Conservation (phyloP, 2,888 invertebrate species). For the Mesodorylaimus sp. region DNA sequence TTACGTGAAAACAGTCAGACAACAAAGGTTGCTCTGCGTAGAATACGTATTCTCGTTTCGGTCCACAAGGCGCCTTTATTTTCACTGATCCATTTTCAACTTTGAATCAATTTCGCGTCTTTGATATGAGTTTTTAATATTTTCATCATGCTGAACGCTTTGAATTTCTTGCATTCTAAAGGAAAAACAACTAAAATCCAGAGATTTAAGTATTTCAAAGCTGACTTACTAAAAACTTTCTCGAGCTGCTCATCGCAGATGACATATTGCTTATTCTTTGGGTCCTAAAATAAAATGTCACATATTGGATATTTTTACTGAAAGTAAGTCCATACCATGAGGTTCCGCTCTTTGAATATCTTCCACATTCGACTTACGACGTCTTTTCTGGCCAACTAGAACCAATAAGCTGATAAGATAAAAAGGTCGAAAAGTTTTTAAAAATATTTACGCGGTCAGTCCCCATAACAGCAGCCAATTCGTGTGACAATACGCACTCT, state of each 20-base stretch:
- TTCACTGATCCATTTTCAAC: neutral
- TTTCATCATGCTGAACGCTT: slow-evolving; percentile 92
- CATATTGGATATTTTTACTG: neutral
- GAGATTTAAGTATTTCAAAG: neutral
- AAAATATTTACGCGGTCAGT: slow-evolving; percentile 39
- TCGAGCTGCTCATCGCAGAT: slow-evolving; percentile 74
- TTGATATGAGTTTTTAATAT: slow-evolving; percentile 72
- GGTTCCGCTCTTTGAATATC: slow-evolving; percentile 30
- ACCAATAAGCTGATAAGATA: slow-evolving; percentile 3
- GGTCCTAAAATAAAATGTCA: slow-evolving; percentile 46
- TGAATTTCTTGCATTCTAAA: slow-evolving; percentile 59
- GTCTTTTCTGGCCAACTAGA: slow-evolving; percentile 29
- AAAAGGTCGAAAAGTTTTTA: neutral
- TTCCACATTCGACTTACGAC: slow-evolving; percentile 33
- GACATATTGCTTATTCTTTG: slow-evolving; percentile 81
- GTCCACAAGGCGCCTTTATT: no score
- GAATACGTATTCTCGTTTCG: no score
- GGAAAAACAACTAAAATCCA: slow-evolving; percentile 4
- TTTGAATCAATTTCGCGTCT: slow-evolving; percentile 16
- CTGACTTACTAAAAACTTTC: slow-evolving; percentile 56
- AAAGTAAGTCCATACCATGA: slow-evolving; percentile 28
- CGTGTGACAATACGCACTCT: slow-evolving; percentile 61
- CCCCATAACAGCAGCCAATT: slow-evolving; percentile 63
- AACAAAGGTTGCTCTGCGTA: no score
- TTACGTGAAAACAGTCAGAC: no score